A percentile compares a stretch with the other conserved stretches of the same genome.
Conservation (phyloP, 2,797 vertebrate genomes). For the Crenuchus spilurus region DNA sequence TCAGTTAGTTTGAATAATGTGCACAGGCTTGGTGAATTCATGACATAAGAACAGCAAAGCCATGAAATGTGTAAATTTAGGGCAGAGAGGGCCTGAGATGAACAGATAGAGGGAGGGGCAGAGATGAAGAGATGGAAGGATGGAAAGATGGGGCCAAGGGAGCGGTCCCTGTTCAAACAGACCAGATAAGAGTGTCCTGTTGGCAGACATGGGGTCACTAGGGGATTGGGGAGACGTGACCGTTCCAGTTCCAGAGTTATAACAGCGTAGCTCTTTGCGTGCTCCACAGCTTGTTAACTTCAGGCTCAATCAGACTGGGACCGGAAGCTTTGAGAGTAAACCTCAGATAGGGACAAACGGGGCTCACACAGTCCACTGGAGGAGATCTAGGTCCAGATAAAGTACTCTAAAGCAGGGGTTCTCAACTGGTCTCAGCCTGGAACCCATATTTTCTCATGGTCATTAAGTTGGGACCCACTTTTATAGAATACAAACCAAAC, state of each 20-base stretch:
- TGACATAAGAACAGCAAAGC: constrained; percentile 39
- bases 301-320: constrained; percentile 45
- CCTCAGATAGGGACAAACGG: constrained; percentile 18
- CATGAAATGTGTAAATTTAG: constrained; percentile 24
- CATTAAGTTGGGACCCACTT: too few species aligned
- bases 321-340: constrained; percentile 35
- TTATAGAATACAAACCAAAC: too few species aligned
- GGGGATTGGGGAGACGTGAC: constrained; percentile 58
- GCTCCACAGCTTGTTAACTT: constrained; percentile 62
- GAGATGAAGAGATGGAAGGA: constrained; percentile 53
- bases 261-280: constrained; percentile 49
- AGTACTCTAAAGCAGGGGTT: neutral
- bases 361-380: constrained; percentile 1
- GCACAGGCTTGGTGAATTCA: neutral
- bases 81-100: constrained; percentile 40
- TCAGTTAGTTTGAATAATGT: neutral
- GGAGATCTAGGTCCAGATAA: neutral
- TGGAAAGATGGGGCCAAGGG: constrained; percentile 18
- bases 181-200: constrained; percentile 59
- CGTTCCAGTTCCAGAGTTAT: constrained; percentile 56
- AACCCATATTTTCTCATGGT: too few species aligned
- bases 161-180: constrained; percentile 52
- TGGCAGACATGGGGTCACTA: constrained; percentile 43
- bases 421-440: too few species aligned
- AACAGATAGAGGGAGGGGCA: constrained; percentile 55